Evolutionary conservation across 2,797 vertebrate genomes (phyloP).

Genomic region (Sylvia borin): DNA sequence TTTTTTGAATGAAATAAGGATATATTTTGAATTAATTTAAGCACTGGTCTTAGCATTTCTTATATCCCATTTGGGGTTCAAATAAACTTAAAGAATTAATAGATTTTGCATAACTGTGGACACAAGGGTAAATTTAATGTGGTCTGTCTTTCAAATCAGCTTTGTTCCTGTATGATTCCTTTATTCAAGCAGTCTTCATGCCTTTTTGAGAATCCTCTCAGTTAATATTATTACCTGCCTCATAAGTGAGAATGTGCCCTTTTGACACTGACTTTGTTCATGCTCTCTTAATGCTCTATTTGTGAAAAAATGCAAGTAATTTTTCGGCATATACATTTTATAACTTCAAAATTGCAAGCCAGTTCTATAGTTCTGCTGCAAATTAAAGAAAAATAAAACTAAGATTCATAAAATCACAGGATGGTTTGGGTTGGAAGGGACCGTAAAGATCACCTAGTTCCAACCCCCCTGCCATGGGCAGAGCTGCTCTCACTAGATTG

Average conservation of each 20-base stretch:
- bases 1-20: background rate
- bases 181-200: background rate
- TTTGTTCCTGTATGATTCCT: background rate
- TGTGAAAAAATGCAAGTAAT: background rate
- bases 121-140: background rate
- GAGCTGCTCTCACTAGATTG: rapidly evolving
- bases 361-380: background rate
- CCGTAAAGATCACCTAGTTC: background rate
- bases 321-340: background rate
- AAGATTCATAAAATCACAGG: no score
- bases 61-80: background rate
- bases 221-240: background rate
- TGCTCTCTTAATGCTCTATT: background rate
- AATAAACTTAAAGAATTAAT: background rate
- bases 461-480: background rate
- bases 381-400: background rate
- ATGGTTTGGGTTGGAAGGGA: background rate
- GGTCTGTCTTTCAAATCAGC: background rate
- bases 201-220: background rate
- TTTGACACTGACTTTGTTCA: background rate
- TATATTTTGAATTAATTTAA: background rate
- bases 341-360: background rate
- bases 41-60: background rate
- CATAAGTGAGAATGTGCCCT: background rate
- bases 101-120: background rate